Base-by-base conservation (phyloP, 1,140 invertebrate genomes). In the Brachionus plicatilis region DNA sequence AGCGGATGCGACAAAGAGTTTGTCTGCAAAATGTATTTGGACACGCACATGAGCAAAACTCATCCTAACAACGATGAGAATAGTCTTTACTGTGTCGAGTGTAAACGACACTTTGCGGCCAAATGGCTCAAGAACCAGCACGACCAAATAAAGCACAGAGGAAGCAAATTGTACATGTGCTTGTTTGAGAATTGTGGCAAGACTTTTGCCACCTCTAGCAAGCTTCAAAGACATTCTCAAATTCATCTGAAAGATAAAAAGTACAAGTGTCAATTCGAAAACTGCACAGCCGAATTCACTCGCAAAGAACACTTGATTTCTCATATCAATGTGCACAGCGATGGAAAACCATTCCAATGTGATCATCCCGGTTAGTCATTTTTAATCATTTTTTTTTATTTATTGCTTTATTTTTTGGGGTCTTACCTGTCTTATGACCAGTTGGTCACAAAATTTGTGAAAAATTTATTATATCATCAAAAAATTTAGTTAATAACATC, bases 111-210 rank as follows among this genome's bases (percentile, higher is more conserved):
- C 7, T 76, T 76, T 50, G 6, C 41, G 11, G 72, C 72, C 8
- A 24, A 14, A 6, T 76, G 72, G 72, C 33, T 76, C 0, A 76
- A 76, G 20, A 47, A 50, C 14, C 72, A 76, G 14, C 72, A 76
- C 17, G 72, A 76, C n/a, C 24, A 76, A 27, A 76, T 76, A 47
- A 76, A 76, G 43, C 72, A 76, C 45, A 76, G 24, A 47, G 72
- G 72, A 8, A 76, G 47, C 43, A 24, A 76, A 50, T 50, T 76
- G 20, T 76, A 50, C 27, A 76, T 47, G 27, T 76, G 72, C 17
- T 76, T 76, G 45, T 76, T 47, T 50, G 72, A 76, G 27, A 76
- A 76, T 33, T 76, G 72, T 53, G 45, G 45, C 14, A 76, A 76
- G 20, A 76, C 72, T 24, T 76, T 76, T 53, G 1, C 41, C 7